Base-by-base conservation (phyloP, 2,888 invertebrate species). In the Ennomos fuscantarius region DNA sequence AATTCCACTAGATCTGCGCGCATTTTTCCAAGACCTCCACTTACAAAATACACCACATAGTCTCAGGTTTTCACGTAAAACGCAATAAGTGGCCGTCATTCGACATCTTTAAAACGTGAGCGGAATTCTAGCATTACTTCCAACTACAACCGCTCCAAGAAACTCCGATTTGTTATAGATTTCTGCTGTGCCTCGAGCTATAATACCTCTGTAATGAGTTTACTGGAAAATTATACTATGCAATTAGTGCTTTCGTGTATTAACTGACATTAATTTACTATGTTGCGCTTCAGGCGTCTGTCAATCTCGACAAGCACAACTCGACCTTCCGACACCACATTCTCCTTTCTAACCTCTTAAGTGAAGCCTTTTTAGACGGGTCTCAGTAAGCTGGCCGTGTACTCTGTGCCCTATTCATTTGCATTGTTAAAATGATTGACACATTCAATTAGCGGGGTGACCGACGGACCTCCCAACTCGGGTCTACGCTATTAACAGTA, bases 341-440 rank as follows among this genome's bases (percentile, higher is more conserved):
- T 66, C 53, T 55, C 50, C 40, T 53, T 53, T 49, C 36, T 45
- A 52, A 51, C 37, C 51, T 50, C 53, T 40, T 33, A 8, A 54
- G 53, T 65, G 63, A 65, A 68, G 60, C 63, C 50, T 61, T 56
- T 63, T 55, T 50, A 46, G 62, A 74, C 66, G 74, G 84, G 55
- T 79, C 86, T 70, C 44, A 40, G 56, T 79, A 76, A 62, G 66
- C 66, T 85, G 86, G 88, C 63, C 73, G 74, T 60, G 69, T 74
- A 77, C 76, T 80, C 81, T 84, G 82, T 84, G 83, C 86, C 82
- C 88, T 86, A 89, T 91, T 92, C 88, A 91, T 93, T 93, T 93
- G 90, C 92, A 93, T 95, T 94, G 95, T 95, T 95, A 95, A 93
- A 93, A 93, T 95, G 95, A 95, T 95, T 95, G 95, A 95, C 95